Conservation (phyloP, 2,888 invertebrate species). For the Koerneria pararmatus region DNA sequence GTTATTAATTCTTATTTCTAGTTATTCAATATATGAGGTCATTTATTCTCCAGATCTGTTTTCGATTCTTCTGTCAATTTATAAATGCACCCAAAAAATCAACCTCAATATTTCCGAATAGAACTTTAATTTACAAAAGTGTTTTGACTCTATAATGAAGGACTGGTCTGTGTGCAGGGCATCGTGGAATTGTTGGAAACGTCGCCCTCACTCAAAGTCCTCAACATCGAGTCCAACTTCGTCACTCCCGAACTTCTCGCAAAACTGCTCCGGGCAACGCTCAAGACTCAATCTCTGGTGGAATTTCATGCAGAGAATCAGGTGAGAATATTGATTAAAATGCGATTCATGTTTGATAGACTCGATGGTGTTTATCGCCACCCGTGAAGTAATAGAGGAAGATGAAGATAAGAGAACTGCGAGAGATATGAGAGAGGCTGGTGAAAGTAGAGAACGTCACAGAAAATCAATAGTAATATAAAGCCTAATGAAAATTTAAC, state of each 20-base stretch:
- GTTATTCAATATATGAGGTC: constrained; percentile 41
- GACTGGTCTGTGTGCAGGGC: constrained; percentile 39
- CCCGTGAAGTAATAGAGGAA: no score
- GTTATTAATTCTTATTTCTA: constrained; percentile 51
- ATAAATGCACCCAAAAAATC: no score
- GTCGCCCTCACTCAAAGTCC: constrained; percentile 62
- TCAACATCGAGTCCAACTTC: constrained; percentile 84
- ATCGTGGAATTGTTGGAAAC: constrained; percentile 52
- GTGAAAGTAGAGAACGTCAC: no score
- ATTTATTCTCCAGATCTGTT: background rate
- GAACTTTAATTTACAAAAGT: no score
- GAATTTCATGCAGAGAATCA: constrained; percentile 96
- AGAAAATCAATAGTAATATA: no score
- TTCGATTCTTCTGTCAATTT: no score
- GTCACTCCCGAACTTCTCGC: constrained; percentile 84
- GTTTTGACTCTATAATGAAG: background rate
- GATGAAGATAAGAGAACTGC: background rate
- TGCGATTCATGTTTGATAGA: no score
- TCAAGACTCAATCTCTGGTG: constrained; percentile 80
- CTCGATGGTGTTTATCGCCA: no score
- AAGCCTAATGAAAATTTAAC: no score
- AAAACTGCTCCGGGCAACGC: constrained; percentile 78
- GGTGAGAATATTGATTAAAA: constrained; percentile 65
- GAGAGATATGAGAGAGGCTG: no score
- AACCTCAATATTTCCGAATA: no score